Evolutionary conservation across 1,140 invertebrate species (phyloP).

Genomic region (Medauroidea extradentata): DNA sequence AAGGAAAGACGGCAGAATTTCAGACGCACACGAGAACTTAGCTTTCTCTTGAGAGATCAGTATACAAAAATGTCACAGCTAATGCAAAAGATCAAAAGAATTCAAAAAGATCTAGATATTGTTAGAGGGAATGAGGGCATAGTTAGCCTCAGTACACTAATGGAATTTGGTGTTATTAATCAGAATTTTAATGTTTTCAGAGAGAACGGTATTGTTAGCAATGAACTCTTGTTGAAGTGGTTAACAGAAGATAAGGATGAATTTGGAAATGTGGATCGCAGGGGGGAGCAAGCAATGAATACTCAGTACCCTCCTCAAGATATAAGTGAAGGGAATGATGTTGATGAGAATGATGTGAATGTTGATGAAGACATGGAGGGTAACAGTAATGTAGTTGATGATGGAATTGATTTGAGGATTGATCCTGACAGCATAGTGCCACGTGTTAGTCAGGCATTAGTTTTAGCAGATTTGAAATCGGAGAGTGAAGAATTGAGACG

Average conservation of each 20-base stretch:
- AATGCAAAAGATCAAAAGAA: slow-evolving; percentile 3
- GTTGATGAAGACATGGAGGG: neutral
- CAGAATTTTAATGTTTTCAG: neutral
- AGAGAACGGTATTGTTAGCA: neutral
- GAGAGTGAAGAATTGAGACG: too few relatives aligned
- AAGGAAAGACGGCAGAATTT: neutral
- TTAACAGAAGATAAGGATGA: neutral
- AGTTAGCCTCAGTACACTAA: neutral
- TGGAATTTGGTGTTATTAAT: neutral
- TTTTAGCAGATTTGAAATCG: too few relatives aligned
- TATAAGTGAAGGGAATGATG: neutral
- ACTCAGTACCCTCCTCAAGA: neutral
- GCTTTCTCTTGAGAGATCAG: neutral
- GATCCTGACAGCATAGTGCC: too few relatives aligned
- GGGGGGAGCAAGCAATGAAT: neutral
- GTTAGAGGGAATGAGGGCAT: neutral
- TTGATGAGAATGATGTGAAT: neutral
- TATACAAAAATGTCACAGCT: neutral
- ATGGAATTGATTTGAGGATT: neutral
- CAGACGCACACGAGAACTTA: too few relatives aligned
- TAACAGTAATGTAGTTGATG: neutral
- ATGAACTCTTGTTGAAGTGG: neutral
- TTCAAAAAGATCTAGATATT: neutral
- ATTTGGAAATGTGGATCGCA: neutral
- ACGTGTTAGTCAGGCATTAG: too few relatives aligned